Evolutionary conservation across 2,797 vertebrate genomes (phyloP), one percentile per base, ranked within the genome.

Genomic region (Miopithecus talapoin): DNA sequence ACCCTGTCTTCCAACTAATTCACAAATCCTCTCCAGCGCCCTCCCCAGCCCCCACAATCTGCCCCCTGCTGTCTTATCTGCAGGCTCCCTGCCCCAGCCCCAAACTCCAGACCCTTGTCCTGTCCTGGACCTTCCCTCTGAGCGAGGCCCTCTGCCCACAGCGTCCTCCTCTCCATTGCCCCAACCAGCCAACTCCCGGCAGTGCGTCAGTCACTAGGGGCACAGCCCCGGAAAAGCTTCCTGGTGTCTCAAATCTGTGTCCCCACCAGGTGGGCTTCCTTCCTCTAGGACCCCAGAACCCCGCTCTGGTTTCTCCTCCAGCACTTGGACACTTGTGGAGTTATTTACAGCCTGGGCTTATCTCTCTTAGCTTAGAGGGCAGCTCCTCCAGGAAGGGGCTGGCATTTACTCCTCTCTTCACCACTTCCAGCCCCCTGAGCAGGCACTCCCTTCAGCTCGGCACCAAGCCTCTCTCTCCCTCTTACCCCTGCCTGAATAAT

Each of bases 341-440:
- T 97, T 98, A 98, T 98, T 98, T 98, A 97, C 75, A 2, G 96
- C 91, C 57, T 4, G 43, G 46, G 91, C 94, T 98, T 97, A 97
- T 97, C 97, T 97, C 92, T 96, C 89, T 36, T 85, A 57, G 92
- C 72, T 46, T 79, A 19, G 74, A 85, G 96, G 80, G 96, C 94
- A 61, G 96, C 88, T 94, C 92, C 96, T 97, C 79, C 96, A 53
- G 95, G 88, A 97, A 94, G 79, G 46, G 72, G 92, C 95, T 96
- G 88, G 84, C 41, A 75, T 89, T 57, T 59, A 61, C 41, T 85
- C 76, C 87, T 74, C 72, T 57, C 57, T 46, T 22, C 50, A 50
- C 21, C 55, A 88, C 89, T 70, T 57, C 4, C 46, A 76, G 80
- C 30, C 75, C n/a, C 33, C 21, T 33, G 68, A 46, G 70, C 14